phyloP scores from a whole-genome alignment of 2,888 invertebrate species.

The Leucophora obtusa region DNA sequence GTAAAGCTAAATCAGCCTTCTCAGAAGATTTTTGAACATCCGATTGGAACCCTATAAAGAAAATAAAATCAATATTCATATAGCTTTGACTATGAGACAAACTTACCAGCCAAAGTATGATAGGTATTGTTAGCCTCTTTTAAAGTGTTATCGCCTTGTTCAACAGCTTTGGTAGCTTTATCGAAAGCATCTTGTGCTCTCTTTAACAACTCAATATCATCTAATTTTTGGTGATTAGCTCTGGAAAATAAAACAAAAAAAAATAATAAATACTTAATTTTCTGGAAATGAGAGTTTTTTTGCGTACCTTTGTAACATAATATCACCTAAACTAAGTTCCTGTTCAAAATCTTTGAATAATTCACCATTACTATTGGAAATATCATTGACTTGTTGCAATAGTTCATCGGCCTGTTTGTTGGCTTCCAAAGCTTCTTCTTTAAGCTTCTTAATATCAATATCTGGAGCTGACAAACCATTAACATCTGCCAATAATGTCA shows the following conservation, averaged over 20 bases:
- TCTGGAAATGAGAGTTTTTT: background rate
- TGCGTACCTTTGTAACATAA: conserved; percentile 81
- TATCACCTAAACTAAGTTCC: conserved; percentile 83
- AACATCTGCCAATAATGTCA: conserved; percentile 89
- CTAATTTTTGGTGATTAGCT: conserved; percentile 85
- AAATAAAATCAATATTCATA: background rate
- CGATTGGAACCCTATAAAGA: conserved; percentile 87
- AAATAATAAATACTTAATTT: no score
- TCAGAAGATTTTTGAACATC: conserved; percentile 91
- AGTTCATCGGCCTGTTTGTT: conserved; percentile 81
- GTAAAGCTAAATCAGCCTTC: conserved; percentile 87
- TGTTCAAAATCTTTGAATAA: conserved; percentile 83
- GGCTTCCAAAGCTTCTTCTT: conserved; percentile 83
- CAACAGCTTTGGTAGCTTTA: conserved; percentile 90
- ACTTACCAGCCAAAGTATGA: conserved; percentile 80
- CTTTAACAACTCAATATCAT: conserved; percentile 87
- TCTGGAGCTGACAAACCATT: conserved; percentile 88
- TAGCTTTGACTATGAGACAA: background rate
- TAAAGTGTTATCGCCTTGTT: conserved; percentile 89
- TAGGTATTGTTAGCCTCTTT: conserved; percentile 89
- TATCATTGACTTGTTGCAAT: conserved; percentile 70
- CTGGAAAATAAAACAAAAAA: conserved; percentile 65
- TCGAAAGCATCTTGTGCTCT: conserved; percentile 87
- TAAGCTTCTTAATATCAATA: conserved; percentile 85
- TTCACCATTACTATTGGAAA: conserved; percentile 78